Base-by-base conservation (phyloP, 2,888 invertebrate genomes). In the Chloroclysta siterata region DNA sequence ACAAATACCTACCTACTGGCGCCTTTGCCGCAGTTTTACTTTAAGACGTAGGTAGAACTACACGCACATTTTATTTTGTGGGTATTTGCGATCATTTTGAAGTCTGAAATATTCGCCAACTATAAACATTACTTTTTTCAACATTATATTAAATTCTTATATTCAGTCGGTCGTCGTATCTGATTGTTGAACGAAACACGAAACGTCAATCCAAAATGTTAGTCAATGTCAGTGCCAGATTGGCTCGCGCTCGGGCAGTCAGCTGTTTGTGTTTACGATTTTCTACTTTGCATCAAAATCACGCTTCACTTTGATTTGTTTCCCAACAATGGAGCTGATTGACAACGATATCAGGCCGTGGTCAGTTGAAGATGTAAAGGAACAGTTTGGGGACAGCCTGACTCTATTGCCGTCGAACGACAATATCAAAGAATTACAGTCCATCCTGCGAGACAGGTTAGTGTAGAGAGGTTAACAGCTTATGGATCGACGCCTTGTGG, bases 371-470 rank as follows among this genome's bases (percentile, higher is more conserved):
- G 94, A 94, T 46, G 83, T 89, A 4, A 85, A 84, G 59, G 94
- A 94, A 50, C 94, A 94, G 69, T 96, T 95, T 72, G 95, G 95
- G 0, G 94, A 94, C 57, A 96, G 96, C 78, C 89, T 97, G 46
- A 96, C 95, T 79, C 87, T 97, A 60, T 83, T 97, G 56, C 95
- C 96, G 1, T 93, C 95, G 0, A 97, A 96, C 78, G 95, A 97
- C 82, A 97, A 97, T 87, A 95, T 96, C 51, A 95, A 95, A 77
- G 98, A 98, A 83, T 86, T 98, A 58, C 96, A 97, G 83, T 97
- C 97, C 7, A 98, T 98, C 76, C 94, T 98, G 54, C 93, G 98
- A 36, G 98, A 98, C 90, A 97, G 96, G 97, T 97, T 91, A 94
- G 94, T 88, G 71, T 91, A 94, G 94, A 88, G 71, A 85, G 85